Evolutionary conservation across 1,140 invertebrate species (phyloP).

Genomic region (Polypedilum pembai): DNA sequence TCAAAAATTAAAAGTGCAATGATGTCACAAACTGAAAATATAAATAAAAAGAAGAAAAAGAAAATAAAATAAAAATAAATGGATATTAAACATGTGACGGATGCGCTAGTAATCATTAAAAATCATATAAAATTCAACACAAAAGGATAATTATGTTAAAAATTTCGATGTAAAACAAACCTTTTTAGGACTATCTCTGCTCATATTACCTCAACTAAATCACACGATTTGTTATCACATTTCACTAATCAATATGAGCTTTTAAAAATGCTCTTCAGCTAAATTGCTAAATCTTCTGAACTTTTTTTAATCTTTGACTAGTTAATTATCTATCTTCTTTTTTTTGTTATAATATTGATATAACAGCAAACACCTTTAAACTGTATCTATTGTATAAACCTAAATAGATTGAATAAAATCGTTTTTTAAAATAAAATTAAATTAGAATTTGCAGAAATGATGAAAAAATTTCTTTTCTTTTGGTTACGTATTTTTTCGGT

Average conservation of each 20-base stretch:
- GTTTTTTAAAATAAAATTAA: too few relatives aligned
- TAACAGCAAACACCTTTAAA: neutral
- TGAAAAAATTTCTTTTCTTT: neutral
- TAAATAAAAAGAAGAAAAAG: neutral
- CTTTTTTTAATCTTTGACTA: neutral
- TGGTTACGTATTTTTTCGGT: constrained; percentile 2
- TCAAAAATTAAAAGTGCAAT: neutral
- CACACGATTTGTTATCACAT: constrained; percentile 5
- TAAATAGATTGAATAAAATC: neutral
- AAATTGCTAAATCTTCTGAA: neutral
- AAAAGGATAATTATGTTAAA: neutral
- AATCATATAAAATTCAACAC: neutral
- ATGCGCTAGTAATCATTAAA: neutral
- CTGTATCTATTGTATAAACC: neutral
- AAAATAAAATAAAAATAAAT: neutral
- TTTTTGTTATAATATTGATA: neutral
- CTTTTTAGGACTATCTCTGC: neutral
- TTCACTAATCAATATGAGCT: neutral
- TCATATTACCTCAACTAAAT: neutral
- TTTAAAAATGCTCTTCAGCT: neutral
- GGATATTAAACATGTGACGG: constrained; percentile 1
- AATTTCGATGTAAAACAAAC: neutral
- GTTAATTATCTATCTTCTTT: neutral
- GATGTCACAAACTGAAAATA: constrained; percentile 15
- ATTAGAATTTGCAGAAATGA: too few relatives aligned